Base-by-base conservation (phyloP, 2,888 invertebrate genomes). In the Pimpla rufipes region DNA sequence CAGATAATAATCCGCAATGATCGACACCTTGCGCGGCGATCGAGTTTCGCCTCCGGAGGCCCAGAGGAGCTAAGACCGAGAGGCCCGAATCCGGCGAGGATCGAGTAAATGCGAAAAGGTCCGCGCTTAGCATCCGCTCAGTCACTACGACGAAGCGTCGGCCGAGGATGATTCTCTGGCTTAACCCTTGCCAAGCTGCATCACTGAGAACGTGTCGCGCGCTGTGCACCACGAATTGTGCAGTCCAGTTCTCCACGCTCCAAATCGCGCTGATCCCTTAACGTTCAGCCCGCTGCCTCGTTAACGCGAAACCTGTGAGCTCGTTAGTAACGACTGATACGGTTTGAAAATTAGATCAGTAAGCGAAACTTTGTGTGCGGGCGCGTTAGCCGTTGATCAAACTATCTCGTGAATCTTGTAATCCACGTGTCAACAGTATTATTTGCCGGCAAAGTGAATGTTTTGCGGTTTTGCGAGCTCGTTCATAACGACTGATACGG, bases 251-350 rank as follows among this genome's bases (percentile, higher is more conserved):
- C 21, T 40, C n/a, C n/a, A 35, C n/a, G 35, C n/a, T 66, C 18
- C 45, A 10, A 40, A 67, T 67, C 40, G 50, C 11, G 13, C 10
- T 52, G 29, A n/a, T 29, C 13, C 37, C 35, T 18, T 66, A 45
- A 50, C 50, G 13, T 8, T 35, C 21, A 2, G 23, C 13, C 11
- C 8, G 40, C 40, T 57, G 55, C 42, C 70, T 85, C 76, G 77
- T 87, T 87, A 84, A 87, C 81, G 77, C 67, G 81, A 87, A 78
- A 87, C 88, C 86, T 85, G 85, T 86, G 79, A 86, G 86, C 82
- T 81, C 86, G 86, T 85, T 87, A 79, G 5, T 13, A 42, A 42
- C 42, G 42, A 67, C 0, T 29, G 29, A 47, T 47, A 67, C 29
- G 67, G 7, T 16, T 47, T 35, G 7, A 2, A 45, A 67, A 67